A percentile compares a stretch with the other conserved stretches of the same genome.
Evolutionary conservation across 2,113 vertebrate genomes (phyloP).

Genomic region (Bambusicola thoracicus): DNA sequence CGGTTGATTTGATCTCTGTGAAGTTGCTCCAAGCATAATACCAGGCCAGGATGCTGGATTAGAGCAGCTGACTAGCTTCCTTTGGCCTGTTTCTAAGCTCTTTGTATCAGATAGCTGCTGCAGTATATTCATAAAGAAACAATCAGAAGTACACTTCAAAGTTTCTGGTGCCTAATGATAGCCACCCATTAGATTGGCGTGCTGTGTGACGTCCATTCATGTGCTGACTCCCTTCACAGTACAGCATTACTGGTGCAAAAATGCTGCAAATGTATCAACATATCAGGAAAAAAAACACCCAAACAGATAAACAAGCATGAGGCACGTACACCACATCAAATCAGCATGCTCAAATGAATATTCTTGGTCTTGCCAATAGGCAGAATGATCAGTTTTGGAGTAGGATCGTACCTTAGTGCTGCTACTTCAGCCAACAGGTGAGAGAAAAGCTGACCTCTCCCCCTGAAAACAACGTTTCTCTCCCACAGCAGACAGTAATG

Average conservation of each 20-base stretch:
- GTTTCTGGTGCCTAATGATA: neutral
- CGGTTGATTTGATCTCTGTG: neutral
- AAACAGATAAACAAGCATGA: constrained; percentile 63
- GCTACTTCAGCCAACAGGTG: neutral
- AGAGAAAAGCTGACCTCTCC: constrained; percentile 44
- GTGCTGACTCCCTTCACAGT: neutral
- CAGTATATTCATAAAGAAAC: constrained; percentile 1
- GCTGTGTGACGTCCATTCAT: neutral
- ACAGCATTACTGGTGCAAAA: neutral
- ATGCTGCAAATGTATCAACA: constrained; percentile 55
- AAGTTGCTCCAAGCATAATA: neutral
- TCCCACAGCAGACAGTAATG: constrained; percentile 35
- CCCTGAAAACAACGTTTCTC: constrained; percentile 26
- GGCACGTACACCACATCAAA: constrained; percentile 70
- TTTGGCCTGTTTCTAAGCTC: neutral
- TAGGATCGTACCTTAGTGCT: neutral
- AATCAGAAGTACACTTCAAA: neutral
- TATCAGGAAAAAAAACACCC: neutral
- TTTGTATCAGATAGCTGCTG: constrained; percentile 18
- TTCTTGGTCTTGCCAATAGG: constrained; percentile 75
- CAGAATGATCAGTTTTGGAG: constrained; percentile 62
- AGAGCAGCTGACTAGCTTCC: neutral
- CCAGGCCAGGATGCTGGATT: neutral
- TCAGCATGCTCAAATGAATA: constrained; percentile 74
- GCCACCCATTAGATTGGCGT: neutral